These are phyloP conservation scores for Myoxocephalus aenaeus DNA, from an alignment of 2,797 vertebrate genomes.

Conservation along the genomic window DNA sequence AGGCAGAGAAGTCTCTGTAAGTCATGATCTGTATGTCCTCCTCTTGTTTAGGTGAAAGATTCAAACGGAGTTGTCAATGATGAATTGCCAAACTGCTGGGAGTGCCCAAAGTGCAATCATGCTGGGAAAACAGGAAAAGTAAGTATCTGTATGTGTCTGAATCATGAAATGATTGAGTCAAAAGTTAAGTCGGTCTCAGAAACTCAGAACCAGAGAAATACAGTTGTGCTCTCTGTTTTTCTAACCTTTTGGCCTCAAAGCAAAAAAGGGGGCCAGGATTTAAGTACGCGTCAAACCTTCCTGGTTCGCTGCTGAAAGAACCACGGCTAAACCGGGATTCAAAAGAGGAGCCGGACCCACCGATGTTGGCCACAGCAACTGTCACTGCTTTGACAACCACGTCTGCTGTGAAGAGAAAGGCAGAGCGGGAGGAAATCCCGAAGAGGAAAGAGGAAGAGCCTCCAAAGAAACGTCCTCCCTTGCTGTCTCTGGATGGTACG, in stretches of 20 bases:
- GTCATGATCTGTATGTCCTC: slow-evolving; percentile 7
- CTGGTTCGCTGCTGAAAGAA: slow-evolving; percentile 95
- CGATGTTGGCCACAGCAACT: slow-evolving; percentile 68
- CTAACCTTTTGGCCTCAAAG: slow-evolving; percentile 94
- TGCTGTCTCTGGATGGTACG: slow-evolving; percentile 80
- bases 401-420: slow-evolving; percentile 84
- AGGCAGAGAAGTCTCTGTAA: not conserved
- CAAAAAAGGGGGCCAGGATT: slow-evolving; percentile 99
- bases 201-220: slow-evolving; percentile 85
- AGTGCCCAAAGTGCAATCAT: slow-evolving; percentile 97
- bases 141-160: slow-evolving; percentile 81
- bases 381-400: slow-evolving; percentile 74
- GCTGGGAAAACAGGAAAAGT: slow-evolving; percentile 98
- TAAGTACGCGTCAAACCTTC: slow-evolving; percentile 97
- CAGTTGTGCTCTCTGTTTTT: slow-evolving; percentile 88
- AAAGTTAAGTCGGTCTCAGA: not conserved
- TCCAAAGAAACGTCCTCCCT: slow-evolving; percentile 85
- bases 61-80: slow-evolving; percentile 95
- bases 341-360: slow-evolving; percentile 88
- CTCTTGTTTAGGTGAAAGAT: slow-evolving; percentile 89
- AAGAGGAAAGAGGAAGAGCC: slow-evolving; percentile 89
- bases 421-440: slow-evolving; percentile 85
- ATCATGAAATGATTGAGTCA: not conserved
- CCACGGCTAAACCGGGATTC: slow-evolving; percentile 89
- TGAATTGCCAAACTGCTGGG: slow-evolving; percentile 99